These are phyloP conservation scores for Calliphora vomitoria DNA, from an alignment of 2,888 invertebrate species.

Conservation along the genomic window DNA sequence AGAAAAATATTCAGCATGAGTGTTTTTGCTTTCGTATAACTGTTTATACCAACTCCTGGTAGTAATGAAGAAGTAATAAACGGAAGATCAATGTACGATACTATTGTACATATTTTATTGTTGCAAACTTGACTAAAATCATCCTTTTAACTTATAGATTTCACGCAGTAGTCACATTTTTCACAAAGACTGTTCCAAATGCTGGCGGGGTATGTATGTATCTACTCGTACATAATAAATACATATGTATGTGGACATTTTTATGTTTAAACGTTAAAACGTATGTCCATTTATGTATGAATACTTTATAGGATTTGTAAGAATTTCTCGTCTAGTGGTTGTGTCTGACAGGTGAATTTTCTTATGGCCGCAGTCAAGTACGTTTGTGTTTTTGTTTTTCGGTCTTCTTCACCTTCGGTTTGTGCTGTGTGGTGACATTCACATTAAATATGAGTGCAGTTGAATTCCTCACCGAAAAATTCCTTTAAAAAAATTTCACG, in stretches of 20 bases:
- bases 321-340: not conserved
- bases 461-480: constrained; percentile 66
- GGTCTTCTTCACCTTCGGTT: constrained; percentile 33
- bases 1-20: too few relatives aligned
- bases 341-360: constrained; percentile 41
- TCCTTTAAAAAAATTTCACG: constrained; percentile 79
- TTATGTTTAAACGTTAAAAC: not conserved
- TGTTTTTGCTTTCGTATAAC: too few relatives aligned
- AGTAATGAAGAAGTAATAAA: too few relatives aligned
- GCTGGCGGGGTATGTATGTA: too few relatives aligned
- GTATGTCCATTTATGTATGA: constrained; percentile 9
- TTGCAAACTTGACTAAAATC: too few relatives aligned
- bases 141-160: too few relatives aligned
- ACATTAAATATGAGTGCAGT: constrained; percentile 77
- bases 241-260: not conserved
- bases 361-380: not conserved
- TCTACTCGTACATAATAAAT: too few relatives aligned
- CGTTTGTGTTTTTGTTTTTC: constrained; percentile 1
- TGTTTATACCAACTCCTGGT: too few relatives aligned
- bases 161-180: too few relatives aligned
- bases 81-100: too few relatives aligned
- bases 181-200: too few relatives aligned
- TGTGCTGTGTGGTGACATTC: constrained; percentile 75
- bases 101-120: too few relatives aligned
- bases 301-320: constrained; percentile 31